Evolutionary conservation across 2,888 invertebrate genomes (phyloP).

Genomic region (Sinohyriopsis cumingii): DNA sequence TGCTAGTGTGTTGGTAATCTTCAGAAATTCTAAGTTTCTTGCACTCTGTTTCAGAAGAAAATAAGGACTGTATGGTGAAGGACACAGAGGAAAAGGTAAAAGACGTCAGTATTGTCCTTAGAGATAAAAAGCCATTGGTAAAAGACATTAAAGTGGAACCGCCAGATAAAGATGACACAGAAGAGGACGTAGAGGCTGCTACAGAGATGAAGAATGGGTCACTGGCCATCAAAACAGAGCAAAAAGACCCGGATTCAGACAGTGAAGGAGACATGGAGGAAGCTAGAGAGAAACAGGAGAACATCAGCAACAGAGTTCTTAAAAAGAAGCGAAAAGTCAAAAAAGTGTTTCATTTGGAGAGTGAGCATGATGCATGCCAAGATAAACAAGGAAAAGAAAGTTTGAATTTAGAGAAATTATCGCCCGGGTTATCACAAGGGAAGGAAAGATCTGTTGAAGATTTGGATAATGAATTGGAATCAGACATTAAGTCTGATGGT

Average conservation of each 20-base stretch:
- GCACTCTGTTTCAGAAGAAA: too few species aligned
- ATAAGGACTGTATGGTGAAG: too few species aligned
- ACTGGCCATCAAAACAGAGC: conserved; percentile 35
- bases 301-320: background rate
- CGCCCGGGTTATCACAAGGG: too few species aligned
- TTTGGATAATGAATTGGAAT: conserved; percentile 1
- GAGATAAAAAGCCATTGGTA: too few species aligned
- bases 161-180: conserved; percentile 1
- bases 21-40: too few species aligned
- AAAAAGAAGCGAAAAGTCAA: conserved; percentile 2
- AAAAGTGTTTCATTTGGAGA: conserved; percentile 4
- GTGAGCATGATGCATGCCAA: background rate
- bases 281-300: conserved; percentile 11
- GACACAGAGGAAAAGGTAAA: too few species aligned
- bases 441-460: too few species aligned
- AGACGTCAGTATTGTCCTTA: too few species aligned
- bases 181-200: background rate
- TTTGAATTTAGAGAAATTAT: background rate
- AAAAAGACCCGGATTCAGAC: conserved; percentile 38
- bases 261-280: conserved; percentile 12
- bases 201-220: conserved; percentile 1
- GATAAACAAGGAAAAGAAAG: background rate
- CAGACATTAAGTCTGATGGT: conserved; percentile 16
- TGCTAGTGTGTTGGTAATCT: too few species aligned
- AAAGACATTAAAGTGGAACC: background rate